phyloP scores from a whole-genome alignment of 1,140 invertebrate genomes.

The Xylocopa sonorina region DNA sequence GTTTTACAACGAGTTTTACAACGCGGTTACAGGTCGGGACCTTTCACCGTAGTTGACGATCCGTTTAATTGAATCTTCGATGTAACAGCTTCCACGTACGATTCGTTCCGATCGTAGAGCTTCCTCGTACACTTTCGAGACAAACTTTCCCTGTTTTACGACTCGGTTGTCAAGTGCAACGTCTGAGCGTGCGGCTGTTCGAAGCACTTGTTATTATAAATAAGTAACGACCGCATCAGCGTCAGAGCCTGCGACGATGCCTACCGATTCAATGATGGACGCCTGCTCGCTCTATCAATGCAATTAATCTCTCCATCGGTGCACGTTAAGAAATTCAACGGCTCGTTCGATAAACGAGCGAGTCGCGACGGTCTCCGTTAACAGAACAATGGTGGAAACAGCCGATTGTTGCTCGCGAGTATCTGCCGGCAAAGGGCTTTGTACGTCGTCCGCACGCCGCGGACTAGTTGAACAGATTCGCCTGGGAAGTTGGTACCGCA shows the following conservation, averaged over 20 bases:
- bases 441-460: neutral
- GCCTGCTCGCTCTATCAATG: conserved; percentile 15
- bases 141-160: neutral
- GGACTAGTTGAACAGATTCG: conserved; percentile 27
- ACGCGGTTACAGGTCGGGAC: no score
- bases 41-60: no score
- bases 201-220: no score
- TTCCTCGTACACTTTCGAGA: neutral
- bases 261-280: neutral
- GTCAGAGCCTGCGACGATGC: neutral
- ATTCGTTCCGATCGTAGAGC: no score
- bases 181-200: neutral
- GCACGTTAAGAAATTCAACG: conserved; percentile 44
- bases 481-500: conserved; percentile 6
- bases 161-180: neutral
- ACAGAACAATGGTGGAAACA: conserved; percentile 23
- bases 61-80: no score
- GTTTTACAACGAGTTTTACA: no score
- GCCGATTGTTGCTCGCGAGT: conserved; percentile 35
- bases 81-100: no score
- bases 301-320: conserved; percentile 40
- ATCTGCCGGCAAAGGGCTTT: conserved; percentile 31
- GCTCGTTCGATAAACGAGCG: conserved; percentile 29
- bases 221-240: neutral
- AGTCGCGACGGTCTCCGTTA: neutral